Evolutionary conservation across 2,888 invertebrate species (phyloP), one percentile per base, ranked within the genome.

Genomic region (Harmothoe impar): DNA sequence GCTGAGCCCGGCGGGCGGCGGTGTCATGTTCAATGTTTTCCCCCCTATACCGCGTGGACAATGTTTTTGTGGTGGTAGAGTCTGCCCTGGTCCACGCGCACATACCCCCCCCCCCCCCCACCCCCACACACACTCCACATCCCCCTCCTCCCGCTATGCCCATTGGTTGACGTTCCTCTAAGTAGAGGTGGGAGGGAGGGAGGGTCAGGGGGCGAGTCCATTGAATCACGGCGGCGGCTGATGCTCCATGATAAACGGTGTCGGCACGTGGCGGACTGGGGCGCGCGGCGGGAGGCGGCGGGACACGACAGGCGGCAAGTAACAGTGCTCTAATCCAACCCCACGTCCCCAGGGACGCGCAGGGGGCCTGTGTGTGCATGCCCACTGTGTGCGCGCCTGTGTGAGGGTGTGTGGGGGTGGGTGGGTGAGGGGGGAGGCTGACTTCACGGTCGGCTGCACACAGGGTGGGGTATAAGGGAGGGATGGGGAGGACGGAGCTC

Each of bases 11-110:
- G 25, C 54, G 31, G 17, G 12, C 86, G 31, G 25, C 52, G 54
- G 86, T 86, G 86, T 86, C 86, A 86, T 86, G 86, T 86, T 52
- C 86, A 54, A 86, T 86, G 86, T 86, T 86, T 86, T 20, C 86
- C 86, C 81, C 84, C 68, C n/a, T 10, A 43, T 29, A 81, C 35
- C 81, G 81, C 81, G 81, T 23, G 81, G 81, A 81, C 81, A 81
- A 81, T 81, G 81, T 81, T 81, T 81, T 81, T 81, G 81, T 25
- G 43, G 81, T 43, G 81, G 43, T 35, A 17, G 81, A 10, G 35
- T 33, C 81, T 33, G 23, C 17, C 7, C 17, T 25, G 5, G 43
- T 17, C 77, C 77, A 17, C 77, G 25, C 62, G n/a, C 62, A 23
- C 20, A 62, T 25, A 23, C 20, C 62, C 62, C 3, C 10, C 25